Conservation (phyloP, 2,113 vertebrate genomes). For the Anthoscopus minutus region DNA sequence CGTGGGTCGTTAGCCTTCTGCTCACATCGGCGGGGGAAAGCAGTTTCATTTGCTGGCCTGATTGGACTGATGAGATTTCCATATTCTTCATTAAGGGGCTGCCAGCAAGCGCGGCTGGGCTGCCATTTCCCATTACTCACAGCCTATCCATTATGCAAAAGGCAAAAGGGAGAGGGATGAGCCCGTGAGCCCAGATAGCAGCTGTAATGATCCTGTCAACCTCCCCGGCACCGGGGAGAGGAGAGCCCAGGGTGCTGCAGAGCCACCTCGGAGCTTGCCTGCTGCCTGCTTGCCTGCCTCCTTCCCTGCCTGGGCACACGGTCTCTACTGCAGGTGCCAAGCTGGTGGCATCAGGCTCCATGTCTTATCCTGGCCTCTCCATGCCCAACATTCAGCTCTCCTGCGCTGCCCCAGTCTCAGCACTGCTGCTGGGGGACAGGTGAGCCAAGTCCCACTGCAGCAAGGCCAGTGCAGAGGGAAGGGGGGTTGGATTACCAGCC, state of each 20-base stretch:
- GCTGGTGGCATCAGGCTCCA: rapidly evolving
- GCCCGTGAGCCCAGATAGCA: conserved; percentile 32
- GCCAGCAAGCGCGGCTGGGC: conserved; percentile 64
- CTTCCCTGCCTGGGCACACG: not conserved
- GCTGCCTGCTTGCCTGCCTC: not conserved
- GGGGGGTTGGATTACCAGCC: not conserved
- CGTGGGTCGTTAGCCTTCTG: conserved; percentile 61
- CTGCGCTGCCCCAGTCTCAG: not conserved
- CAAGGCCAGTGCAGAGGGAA: not conserved
- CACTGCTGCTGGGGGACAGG: rapidly evolving
- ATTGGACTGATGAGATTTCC: conserved; percentile 74
- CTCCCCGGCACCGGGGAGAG: not conserved
- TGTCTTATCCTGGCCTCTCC: not conserved
- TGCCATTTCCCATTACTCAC: conserved; percentile 73
- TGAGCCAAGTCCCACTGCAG: not conserved
- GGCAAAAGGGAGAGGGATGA: conserved; percentile 46
- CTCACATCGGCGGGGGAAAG: conserved; percentile 62
- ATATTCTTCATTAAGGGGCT: conserved; percentile 74
- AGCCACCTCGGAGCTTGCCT: not conserved
- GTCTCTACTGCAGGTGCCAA: not conserved
- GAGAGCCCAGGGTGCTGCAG: not conserved
- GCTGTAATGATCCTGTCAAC: conserved; percentile 57
- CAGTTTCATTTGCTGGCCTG: conserved; percentile 71
- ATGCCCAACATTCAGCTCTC: not conserved
- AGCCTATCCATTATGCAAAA: conserved; percentile 72